Base-by-base conservation (phyloP, 1,140 invertebrate species). In the Chironomus tepperi region DNA sequence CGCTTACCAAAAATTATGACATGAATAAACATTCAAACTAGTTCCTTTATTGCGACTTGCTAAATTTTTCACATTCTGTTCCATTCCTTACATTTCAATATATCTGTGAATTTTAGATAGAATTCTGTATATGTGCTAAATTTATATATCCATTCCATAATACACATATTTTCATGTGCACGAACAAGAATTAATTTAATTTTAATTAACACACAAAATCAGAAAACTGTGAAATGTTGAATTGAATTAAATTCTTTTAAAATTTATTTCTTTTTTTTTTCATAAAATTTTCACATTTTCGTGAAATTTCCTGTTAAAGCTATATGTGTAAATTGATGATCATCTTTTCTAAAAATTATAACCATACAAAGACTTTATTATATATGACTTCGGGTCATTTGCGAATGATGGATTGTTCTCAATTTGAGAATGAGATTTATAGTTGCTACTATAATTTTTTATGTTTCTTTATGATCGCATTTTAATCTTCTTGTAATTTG, bases 181-280 rank as follows among this genome's bases (percentile, higher is more conserved):
- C n/a, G 47, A 57, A 15, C 47, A 57, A 57, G 47, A 57, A 57
- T 57, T 57, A 57, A 57, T 57, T 57, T 57, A 57, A 57, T 57
- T 57, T 57, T 57, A 57, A 57, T 57, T 57, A 57, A 57, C 47
- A 57, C 47, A 57, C 47, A 57, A 57, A 57, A 57, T 57, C 47
- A 57, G 24, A 57, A 57, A 57, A 15, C 47, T 57, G 47, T 57
- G 47, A 57, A 57, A 57, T 57, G n/a, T n/a, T 57, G 47, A 57
- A 57, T n/a, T 57, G 47, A 57, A 57, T 57, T 57, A 57, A 57
- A 57, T 57, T 57, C 47, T 57, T 57, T 57, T 15, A 34, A 34
- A 2, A 34, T 57, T 57, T 57, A n/a, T n/a, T n/a, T n/a, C n/a
- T 57, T 57, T 57, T 15, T 15, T 57, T 47, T 8, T 47, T 3